A percentile compares a stretch with the other conserved stretches of the same genome.
These are phyloP conservation scores for Sula dactylatra DNA, from an alignment of 2,113 vertebrate species.

Conservation along the genomic window DNA sequence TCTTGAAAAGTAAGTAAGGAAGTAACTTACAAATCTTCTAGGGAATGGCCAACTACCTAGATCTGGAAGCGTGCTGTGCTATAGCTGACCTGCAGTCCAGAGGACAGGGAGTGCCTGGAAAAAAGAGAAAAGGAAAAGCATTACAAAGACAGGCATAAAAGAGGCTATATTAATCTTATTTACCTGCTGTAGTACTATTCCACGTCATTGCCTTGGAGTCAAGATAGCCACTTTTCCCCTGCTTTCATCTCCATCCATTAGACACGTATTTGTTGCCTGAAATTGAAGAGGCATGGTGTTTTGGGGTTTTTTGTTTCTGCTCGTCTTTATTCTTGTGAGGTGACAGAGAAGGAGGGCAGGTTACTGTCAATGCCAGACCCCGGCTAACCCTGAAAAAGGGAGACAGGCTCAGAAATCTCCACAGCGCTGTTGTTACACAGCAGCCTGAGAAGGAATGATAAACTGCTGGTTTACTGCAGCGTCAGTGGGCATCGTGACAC, in stretches of 20 bases:
- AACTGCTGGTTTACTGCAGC: background rate
- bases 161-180: background rate
- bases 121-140: background rate
- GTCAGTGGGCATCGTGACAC: background rate
- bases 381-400: background rate
- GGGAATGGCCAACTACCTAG: background rate
- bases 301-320: background rate
- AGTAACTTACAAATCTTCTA: background rate
- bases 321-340: background rate
- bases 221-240: background rate
- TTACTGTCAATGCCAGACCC: background rate
- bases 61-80: background rate
- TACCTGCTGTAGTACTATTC: background rate
- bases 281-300: background rate
- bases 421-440: background rate
- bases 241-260: background rate
- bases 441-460: background rate
- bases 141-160: background rate
- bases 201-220: background rate
- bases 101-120: background rate
- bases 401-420: background rate
- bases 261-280: background rate
- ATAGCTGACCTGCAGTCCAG: background rate
- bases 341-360: background rate
- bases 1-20: background rate